A percentile compares a stretch with the other conserved stretches of the same genome.
Evolutionary conservation across 2,797 vertebrate species (phyloP).

Genomic region (Champsocephalus gunnari): DNA sequence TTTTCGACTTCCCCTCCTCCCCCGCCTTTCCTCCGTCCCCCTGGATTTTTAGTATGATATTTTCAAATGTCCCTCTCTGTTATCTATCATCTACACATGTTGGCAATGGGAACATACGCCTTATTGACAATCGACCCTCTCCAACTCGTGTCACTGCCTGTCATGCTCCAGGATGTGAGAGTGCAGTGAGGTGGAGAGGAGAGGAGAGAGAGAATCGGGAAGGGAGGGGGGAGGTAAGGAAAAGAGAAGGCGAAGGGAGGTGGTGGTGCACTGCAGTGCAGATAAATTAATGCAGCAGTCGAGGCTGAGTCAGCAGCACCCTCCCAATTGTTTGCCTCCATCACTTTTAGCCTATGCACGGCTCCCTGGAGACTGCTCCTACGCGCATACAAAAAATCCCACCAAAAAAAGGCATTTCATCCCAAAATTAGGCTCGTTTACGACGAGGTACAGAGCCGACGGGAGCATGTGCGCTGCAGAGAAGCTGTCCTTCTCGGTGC

Average conservation of each 20-base stretch:
- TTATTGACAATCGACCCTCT: slow-evolving; percentile 45
- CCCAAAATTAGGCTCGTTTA: slow-evolving; percentile 4
- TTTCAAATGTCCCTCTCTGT: slow-evolving; percentile 12
- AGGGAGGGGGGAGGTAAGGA: slow-evolving; percentile 39
- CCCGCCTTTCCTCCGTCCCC: slow-evolving; percentile 13
- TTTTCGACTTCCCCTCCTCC: slow-evolving; percentile 13
- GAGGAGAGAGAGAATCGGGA: slow-evolving; percentile 31
- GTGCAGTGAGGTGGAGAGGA: slow-evolving; percentile 52
- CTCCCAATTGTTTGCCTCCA: slow-evolving; percentile 81
- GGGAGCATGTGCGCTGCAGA: neutral
- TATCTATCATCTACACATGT: slow-evolving; percentile 38
- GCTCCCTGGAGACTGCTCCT: slow-evolving; percentile 36
- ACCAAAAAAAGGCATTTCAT: slow-evolving; percentile 22
- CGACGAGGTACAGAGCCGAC: neutral
- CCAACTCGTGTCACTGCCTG: slow-evolving; percentile 22
- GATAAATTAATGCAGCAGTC: slow-evolving; percentile 88
- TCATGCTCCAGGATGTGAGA: slow-evolving; percentile 56
- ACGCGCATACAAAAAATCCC: neutral
- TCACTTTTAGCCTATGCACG: slow-evolving; percentile 53
- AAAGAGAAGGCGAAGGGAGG: slow-evolving; percentile 55
- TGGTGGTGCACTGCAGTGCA: slow-evolving; percentile 88
- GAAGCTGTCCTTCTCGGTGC: slow-evolving; percentile 66
- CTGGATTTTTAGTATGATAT: neutral
- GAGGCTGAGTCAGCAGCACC: slow-evolving; percentile 87
- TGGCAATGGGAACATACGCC: slow-evolving; percentile 41